Evolutionary conservation across 1,140 invertebrate genomes (phyloP).

Genomic region (Drosophila sechellia): DNA sequence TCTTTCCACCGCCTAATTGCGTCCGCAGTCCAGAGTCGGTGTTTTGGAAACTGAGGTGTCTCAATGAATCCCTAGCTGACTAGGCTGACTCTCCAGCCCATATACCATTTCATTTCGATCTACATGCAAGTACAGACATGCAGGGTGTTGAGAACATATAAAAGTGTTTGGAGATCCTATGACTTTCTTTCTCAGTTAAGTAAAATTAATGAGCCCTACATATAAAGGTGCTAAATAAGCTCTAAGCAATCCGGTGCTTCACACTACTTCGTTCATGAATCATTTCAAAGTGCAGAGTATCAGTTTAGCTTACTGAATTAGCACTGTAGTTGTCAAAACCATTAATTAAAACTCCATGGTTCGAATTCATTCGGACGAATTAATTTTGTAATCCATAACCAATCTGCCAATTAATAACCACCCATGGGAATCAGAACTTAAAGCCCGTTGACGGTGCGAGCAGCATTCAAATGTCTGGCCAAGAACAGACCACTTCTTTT

Average conservation of each 20-base stretch:
- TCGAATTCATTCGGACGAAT: slow-evolving; percentile 10
- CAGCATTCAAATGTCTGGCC: slow-evolving; percentile 49
- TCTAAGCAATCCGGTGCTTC: neutral
- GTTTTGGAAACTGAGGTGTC: neutral
- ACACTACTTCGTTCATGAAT: neutral
- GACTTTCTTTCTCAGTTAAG: no score
- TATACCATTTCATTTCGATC: neutral
- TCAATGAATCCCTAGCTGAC: neutral
- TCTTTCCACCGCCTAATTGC: slow-evolving; percentile 28
- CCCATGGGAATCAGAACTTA: slow-evolving; percentile 16
- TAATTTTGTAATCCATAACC: slow-evolving; percentile 18
- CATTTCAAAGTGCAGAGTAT: neutral
- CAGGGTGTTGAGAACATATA: no score
- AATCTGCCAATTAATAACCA: slow-evolving; percentile 36
- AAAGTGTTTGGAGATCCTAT: no score
- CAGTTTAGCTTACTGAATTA: neutral
- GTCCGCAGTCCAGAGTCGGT: neutral
- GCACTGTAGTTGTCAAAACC: slow-evolving; percentile 14
- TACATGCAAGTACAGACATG: no score
- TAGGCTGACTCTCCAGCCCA: neutral
- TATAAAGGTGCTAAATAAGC: no score
- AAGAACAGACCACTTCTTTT: slow-evolving; percentile 37
- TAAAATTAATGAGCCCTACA: no score
- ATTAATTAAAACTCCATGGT: slow-evolving; percentile 22
- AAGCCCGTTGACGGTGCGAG: slow-evolving; percentile 35